A percentile compares a stretch with the other conserved stretches of the same genome.
These are phyloP conservation scores for Echinarachnius parma DNA, from an alignment of 53 echinoderm and acorn worm species.

Conservation along the genomic window DNA sequence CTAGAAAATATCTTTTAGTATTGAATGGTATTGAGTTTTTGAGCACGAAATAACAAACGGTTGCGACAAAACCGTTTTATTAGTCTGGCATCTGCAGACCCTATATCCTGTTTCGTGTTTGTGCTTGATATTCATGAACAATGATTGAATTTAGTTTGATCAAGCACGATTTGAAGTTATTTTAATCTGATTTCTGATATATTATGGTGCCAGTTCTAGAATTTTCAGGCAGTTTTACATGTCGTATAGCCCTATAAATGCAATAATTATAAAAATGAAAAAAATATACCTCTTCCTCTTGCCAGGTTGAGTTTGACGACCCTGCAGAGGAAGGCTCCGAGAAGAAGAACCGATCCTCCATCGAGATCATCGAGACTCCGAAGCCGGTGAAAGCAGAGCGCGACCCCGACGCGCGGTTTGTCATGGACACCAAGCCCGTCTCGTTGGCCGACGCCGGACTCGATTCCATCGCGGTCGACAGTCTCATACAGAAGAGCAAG, in stretches of 20 bases:
- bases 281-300: not conserved
- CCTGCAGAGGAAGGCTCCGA: constrained; percentile 26
- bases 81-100: too few species aligned
- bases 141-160: too few species aligned
- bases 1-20: too few species aligned
- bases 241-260: too few species aligned
- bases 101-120: too few species aligned
- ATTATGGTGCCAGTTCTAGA: not conserved
- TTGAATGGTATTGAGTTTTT: too few species aligned
- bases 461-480: constrained; percentile 45
- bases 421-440: constrained; percentile 29
- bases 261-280: not conserved
- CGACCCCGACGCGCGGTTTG: not conserved
- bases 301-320: constrained; percentile 52
- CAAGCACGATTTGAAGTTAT: too few species aligned
- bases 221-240: too few species aligned
- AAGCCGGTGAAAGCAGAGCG: not conserved
- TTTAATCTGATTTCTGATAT: too few species aligned
- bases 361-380: constrained; percentile 40
- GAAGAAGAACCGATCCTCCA: constrained; percentile 23
- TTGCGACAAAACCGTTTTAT: too few species aligned
- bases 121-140: too few species aligned
- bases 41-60: too few species aligned
- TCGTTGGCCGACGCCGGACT: constrained; percentile 35
- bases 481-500: constrained; percentile 44